A percentile compares a stretch with the other conserved stretches of the same genome.
Conservation (phyloP, 1,140 invertebrate species). For the Agrilus planipennis region DNA sequence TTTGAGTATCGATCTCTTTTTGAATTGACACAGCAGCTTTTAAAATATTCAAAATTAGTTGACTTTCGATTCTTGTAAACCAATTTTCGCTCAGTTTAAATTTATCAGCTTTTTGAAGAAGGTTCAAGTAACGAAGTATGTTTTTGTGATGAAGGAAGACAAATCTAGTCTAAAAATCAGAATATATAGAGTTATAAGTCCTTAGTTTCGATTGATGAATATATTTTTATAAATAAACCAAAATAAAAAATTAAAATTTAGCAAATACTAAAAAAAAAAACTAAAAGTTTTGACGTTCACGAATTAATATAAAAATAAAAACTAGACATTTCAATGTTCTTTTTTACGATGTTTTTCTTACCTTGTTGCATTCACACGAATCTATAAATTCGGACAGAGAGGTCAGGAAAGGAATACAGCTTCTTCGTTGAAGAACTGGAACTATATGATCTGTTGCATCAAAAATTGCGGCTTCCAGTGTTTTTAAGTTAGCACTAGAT, state of each 20-base stretch:
- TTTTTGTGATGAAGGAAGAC: conserved; percentile 25
- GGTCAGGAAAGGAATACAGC: conserved; percentile 39
- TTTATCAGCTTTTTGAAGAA: conserved; percentile 14
- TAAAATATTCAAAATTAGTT: conserved; percentile 37
- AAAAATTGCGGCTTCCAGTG: conserved; percentile 34
- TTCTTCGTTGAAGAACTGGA: conserved; percentile 36
- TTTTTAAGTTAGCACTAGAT: conserved; percentile 28
- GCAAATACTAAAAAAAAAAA: no score
- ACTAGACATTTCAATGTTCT: no score
- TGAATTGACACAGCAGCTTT: conserved; percentile 33
- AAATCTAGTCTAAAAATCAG: conserved; percentile 28
- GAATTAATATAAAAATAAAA: no score
- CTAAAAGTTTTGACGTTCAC: no score
- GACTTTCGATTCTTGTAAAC: conserved; percentile 44
- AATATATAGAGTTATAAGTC: not conserved
- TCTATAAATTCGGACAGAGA: conserved; percentile 33
- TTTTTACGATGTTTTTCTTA: no score
- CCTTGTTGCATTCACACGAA: conserved; percentile 15
- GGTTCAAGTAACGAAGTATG: conserved; percentile 20
- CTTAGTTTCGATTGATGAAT: not conserved
- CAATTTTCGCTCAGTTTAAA: conserved; percentile 38
- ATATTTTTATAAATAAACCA: no score
- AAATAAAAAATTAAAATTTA: conserved; percentile 9
- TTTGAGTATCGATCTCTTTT: conserved; percentile 31
- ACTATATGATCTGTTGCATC: conserved; percentile 37